phyloP scores from a whole-genome alignment of 2,113 vertebrate genomes.

The Tursiops truncatus region DNA sequence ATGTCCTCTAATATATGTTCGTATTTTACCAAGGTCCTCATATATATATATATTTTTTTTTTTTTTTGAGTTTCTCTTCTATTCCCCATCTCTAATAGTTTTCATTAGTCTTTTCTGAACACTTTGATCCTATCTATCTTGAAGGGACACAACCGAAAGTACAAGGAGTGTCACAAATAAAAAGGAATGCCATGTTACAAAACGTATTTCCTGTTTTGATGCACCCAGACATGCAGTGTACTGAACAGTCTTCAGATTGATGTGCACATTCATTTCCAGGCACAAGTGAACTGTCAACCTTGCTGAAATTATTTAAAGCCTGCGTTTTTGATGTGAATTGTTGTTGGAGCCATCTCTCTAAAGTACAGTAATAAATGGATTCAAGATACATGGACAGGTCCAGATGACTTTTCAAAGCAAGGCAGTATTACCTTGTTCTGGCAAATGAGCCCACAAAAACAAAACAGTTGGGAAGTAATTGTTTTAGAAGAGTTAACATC shows the following conservation, averaged over 20 bases:
- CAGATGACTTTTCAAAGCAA: not conserved
- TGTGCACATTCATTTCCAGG: slow-evolving; percentile 34
- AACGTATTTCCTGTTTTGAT: not conserved
- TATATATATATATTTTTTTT: not conserved
- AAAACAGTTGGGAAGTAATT: not conserved
- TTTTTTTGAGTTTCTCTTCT: not conserved
- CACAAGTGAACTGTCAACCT: not conserved
- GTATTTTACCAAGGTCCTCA: not conserved
- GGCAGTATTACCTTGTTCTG: not conserved
- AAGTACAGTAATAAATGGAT: not conserved
- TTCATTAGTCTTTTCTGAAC: slow-evolving; percentile 13
- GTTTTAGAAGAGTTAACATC: not conserved
- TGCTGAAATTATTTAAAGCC: slow-evolving; percentile 5
- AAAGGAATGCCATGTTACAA: not conserved
- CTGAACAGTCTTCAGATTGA: not conserved
- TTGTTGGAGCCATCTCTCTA: not conserved
- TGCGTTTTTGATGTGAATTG: not conserved
- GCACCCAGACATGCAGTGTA: not conserved
- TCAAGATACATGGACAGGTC: not conserved
- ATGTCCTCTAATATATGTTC: not conserved
- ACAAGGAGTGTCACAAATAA: slow-evolving; percentile 12
- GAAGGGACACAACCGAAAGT: not conserved
- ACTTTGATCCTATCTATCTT: slow-evolving; percentile 41
- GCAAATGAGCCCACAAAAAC: not conserved
- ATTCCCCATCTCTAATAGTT: not conserved